Percentiles rank a stretch among this genome's conserved stretches.
phyloP scores from a whole-genome alignment of 2,797 vertebrate species.

The Halcyon smyrnensis region DNA sequence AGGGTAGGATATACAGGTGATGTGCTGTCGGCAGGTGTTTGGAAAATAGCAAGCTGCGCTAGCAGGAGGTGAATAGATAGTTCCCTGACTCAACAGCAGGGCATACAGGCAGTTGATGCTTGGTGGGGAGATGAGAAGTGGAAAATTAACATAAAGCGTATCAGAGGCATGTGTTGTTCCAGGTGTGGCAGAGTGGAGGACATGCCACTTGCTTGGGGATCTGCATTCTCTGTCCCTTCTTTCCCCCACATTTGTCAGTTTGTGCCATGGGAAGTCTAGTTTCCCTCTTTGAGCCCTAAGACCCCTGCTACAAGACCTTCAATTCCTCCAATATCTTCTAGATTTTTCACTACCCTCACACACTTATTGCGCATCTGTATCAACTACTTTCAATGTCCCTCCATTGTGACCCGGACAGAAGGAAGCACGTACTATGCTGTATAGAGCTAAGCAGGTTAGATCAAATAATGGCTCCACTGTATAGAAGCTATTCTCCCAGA shows the following conservation, averaged over 20 bases:
- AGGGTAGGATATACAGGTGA: background rate
- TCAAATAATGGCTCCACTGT: background rate
- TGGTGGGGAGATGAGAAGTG: background rate
- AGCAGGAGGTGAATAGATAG: background rate
- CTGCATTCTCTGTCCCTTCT: background rate
- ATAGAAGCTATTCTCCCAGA: background rate
- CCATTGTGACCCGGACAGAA: background rate
- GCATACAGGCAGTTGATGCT: background rate
- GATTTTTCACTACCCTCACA: background rate
- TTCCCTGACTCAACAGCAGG: background rate
- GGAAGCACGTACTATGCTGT: background rate
- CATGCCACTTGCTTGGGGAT: background rate
- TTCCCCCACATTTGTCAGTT: background rate
- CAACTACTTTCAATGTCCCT: background rate
- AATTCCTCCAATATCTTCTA: background rate
- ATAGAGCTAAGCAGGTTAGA: background rate
- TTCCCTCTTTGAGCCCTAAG: background rate
- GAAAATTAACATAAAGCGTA: background rate
- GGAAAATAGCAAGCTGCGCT: background rate
- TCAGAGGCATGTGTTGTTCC: rapidly evolving
- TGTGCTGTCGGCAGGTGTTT: background rate
- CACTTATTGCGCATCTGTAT: background rate
- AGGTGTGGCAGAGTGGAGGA: background rate
- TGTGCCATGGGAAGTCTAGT: background rate
- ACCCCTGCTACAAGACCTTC: background rate